A percentile compares a stretch with the other conserved stretches of the same genome.
Conservation (phyloP, 1,140 invertebrate species). For the Lanistes nyassanus region DNA sequence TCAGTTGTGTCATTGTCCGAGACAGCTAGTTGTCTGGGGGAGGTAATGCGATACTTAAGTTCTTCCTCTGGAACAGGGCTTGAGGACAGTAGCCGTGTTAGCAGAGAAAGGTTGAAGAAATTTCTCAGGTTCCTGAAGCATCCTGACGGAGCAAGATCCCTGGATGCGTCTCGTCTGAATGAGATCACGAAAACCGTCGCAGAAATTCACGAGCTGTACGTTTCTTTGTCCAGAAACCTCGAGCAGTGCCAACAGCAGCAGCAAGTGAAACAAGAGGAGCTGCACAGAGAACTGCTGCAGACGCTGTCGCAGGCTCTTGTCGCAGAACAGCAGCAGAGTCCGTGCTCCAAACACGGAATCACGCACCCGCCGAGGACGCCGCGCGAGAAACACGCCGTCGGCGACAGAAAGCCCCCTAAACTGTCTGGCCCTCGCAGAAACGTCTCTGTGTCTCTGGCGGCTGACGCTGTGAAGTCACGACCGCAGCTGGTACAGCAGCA, state of each 20-base stretch:
- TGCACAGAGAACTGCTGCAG: background rate
- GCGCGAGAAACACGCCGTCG: too few relatives aligned
- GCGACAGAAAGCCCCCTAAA: too few relatives aligned
- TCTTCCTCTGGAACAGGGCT: constrained; percentile 1
- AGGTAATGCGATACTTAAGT: constrained; percentile 2
- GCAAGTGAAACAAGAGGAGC: background rate
- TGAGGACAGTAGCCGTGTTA: background rate
- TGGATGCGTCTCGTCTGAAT: constrained; percentile 10
- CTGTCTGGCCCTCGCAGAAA: too few relatives aligned
- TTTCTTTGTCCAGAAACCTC: constrained; percentile 29
- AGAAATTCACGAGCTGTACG: constrained; percentile 27
- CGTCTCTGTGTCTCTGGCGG: too few relatives aligned
- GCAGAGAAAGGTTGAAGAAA: constrained; percentile 7
- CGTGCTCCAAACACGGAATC: too few relatives aligned
- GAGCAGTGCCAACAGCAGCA: constrained; percentile 17
- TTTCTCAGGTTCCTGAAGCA: background rate
- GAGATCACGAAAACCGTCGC: constrained; percentile 12
- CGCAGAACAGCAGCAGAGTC: too few relatives aligned
- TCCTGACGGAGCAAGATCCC: background rate
- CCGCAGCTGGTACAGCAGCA: background rate
- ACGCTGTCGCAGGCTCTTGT: too few relatives aligned
- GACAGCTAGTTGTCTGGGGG: background rate
- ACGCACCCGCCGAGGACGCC: too few relatives aligned
- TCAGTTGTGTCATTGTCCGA: constrained; percentile 12
- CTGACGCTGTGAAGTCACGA: too few relatives aligned